A percentile compares a stretch with the other conserved stretches of the same genome.
Conservation (phyloP, 2,113 vertebrate genomes). For the Nipponia nippon region DNA sequence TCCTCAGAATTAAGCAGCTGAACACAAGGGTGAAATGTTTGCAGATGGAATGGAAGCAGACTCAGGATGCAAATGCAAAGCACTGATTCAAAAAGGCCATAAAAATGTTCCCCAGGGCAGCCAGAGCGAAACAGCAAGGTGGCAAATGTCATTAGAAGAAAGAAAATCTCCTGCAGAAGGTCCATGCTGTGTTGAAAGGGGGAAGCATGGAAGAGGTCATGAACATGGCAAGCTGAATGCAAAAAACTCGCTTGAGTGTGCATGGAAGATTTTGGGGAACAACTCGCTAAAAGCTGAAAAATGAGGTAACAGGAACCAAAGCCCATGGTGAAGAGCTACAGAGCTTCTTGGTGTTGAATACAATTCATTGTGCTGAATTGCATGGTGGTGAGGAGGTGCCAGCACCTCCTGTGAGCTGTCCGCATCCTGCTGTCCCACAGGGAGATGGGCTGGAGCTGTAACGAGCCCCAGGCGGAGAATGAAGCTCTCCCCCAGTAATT, state of each 20-base stretch:
- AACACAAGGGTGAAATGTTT: background rate
- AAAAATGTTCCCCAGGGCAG: background rate
- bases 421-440: background rate
- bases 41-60: background rate
- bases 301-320: background rate
- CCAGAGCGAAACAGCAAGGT: background rate
- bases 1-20: background rate
- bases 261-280: background rate
- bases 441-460: background rate
- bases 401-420: background rate
- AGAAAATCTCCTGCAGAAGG: background rate
- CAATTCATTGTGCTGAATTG: background rate
- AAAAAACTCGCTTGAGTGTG: fast-evolving
- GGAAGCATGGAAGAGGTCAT: background rate
- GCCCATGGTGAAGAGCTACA: background rate
- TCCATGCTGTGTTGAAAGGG: fast-evolving
- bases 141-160: background rate
- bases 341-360: background rate
- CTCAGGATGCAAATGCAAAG: background rate
- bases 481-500: background rate
- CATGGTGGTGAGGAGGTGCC: background rate
- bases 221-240: fast-evolving
- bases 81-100: background rate
- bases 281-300: background rate
- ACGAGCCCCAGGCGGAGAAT: fast-evolving